phyloP scores from a whole-genome alignment of 1,140 invertebrate species.

The Euschistus heros region DNA sequence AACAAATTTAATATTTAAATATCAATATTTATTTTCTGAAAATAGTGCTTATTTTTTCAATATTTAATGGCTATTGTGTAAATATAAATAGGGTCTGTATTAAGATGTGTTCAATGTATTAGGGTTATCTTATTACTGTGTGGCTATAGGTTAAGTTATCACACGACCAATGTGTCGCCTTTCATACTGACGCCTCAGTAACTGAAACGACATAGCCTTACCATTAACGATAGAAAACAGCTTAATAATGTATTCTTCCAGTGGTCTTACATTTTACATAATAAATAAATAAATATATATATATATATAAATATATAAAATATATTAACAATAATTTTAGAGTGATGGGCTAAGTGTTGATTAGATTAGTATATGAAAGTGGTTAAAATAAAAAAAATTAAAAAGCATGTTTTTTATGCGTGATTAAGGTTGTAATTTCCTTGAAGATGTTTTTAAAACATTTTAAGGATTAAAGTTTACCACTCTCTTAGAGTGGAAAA shows the following conservation, averaged over 20 bases:
- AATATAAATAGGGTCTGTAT: conserved; percentile 20
- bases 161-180: conserved; percentile 25
- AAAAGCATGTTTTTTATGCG: conserved; percentile 5
- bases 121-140: conserved; percentile 25
- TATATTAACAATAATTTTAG: conserved; percentile 18
- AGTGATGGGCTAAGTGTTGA: conserved; percentile 16
- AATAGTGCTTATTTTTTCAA: conserved; percentile 23
- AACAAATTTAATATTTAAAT: conserved; percentile 17
- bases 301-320: conserved; percentile 6
- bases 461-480: conserved; percentile 6
- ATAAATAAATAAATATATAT: conserved; percentile 10
- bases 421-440: conserved; percentile 20
- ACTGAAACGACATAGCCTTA: conserved; percentile 27
- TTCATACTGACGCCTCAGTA: conserved; percentile 19
- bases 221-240: conserved; percentile 19
- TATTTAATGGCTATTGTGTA: conserved; percentile 18
- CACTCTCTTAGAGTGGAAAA: neutral
- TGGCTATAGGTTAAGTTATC: conserved; percentile 20
- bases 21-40: conserved; percentile 24
- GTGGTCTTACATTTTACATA: conserved; percentile 23
- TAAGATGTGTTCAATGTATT: conserved; percentile 28
- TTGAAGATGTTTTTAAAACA: conserved; percentile 15
- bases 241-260: conserved; percentile 26
- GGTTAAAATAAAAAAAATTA: neutral
- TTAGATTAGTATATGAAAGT: conserved; percentile 8